Base-by-base conservation (phyloP, 1,140 invertebrate genomes). In the Megathymus violae region DNA sequence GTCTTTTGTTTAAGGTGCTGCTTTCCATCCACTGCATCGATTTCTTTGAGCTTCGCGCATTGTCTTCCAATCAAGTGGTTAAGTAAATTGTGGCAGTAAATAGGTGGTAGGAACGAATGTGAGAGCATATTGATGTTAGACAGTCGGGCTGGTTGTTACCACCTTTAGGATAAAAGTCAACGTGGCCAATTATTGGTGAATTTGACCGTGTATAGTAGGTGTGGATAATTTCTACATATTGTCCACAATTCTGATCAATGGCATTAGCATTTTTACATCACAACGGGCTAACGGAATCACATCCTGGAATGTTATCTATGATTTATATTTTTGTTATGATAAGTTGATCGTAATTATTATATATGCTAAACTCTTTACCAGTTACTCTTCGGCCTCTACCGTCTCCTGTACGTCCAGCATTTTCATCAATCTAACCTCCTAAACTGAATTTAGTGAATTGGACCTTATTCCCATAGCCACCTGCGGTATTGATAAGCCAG, bases 371-470 rank as follows among this genome's bases (percentile, higher is more conserved):
- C 3, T 31, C 7, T 31, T 36, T 11, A 36, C 34, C 34, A 7
- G 34, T 36, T 11, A 36, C 34, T 36, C 19, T 22, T 22, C 19
- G 2, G 5, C 2, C 2, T 22, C 2, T 3, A 22, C 19, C 19
- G 5, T 5, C 19, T 3, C 19, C 19, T 22, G 19, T 5, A 22
- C 80, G 76, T 7, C 82, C 82, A 59, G 96, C 94, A 75, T 96
- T 97, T 0, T 97, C 97, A 0, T 97, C 96, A 0, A 97, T 95
- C 74, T 99, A 97, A 3, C 96, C 97, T 0, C 97, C 97, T 51
- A 96, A 83, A 64, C 95, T 96, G 85, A 97, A 97, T 0, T 97
- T 97, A 71, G 98, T 96, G 19, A 98, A 70, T 78, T 98, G 97
- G 15, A 97, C 91, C 64, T 93, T 92, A 34, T 93, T 85, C 76